Evolutionary conservation across 37 sponge, comb jelly and placozoan genomes (phyloP).

Genomic region (Beroe ovata): DNA sequence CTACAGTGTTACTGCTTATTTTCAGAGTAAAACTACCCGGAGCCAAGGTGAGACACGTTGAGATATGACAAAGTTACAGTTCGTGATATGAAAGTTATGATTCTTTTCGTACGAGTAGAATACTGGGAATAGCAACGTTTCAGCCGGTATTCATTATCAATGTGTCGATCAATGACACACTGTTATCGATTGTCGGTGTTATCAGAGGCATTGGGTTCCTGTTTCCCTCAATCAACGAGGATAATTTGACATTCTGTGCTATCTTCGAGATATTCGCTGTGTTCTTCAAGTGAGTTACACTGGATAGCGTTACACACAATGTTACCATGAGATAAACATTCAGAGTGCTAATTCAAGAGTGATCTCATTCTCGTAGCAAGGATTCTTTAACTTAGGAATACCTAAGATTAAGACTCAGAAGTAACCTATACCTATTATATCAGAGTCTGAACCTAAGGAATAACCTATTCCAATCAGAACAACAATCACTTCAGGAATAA

Average conservation of each 20-base stretch:
- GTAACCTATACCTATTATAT: not conserved
- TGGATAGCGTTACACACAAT: no score
- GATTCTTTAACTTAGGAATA: not conserved
- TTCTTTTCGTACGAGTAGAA: no score
- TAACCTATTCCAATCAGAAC: no score
- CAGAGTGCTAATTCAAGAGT: no score
- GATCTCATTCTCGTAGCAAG: not conserved
- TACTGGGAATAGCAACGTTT: no score
- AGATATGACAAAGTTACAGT: no score
- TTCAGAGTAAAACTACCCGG: constrained; percentile 28
- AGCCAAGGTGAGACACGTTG: constrained; percentile 23
- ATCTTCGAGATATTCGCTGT: not conserved
- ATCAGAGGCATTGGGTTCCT: constrained; percentile 17
- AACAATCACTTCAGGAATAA: constrained; percentile 28
- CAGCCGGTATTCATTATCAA: constrained; percentile 49
- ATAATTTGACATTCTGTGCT: not conserved
- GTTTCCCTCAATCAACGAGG: not conserved
- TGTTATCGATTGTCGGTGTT: not conserved
- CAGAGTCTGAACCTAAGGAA: not conserved
- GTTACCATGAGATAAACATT: no score
- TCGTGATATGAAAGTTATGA: no score
- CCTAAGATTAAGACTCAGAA: no score
- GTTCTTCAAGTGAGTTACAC: no score
- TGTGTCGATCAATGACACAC: constrained; percentile 1
- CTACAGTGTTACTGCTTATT: not conserved